These are phyloP conservation scores for human (Homo sapiens) DNA, from an alignment of 2,113 vertebrate species.

Conservation along the genomic window DNA sequence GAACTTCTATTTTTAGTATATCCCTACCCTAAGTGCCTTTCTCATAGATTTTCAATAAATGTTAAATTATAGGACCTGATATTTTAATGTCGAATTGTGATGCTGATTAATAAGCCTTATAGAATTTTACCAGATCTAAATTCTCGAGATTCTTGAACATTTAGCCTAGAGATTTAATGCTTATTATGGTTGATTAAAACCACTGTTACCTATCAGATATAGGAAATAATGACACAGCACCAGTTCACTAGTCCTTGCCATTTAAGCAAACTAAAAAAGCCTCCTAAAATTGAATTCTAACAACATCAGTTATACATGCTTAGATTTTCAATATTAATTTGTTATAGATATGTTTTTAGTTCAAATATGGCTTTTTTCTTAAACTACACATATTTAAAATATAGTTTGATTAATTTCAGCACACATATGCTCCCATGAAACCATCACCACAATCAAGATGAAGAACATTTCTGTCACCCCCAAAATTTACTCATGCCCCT, in stretches of 20 bases:
- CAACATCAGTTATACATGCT: not conserved
- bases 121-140: not conserved
- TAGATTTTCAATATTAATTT: conserved; percentile 5
- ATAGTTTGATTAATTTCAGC: not conserved
- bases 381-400: not conserved
- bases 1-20: not conserved
- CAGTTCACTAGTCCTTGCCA: not conserved
- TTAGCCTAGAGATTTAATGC: not conserved
- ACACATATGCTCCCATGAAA: not conserved
- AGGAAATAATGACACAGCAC: not conserved
- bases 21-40: not conserved
- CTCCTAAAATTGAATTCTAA: not conserved
- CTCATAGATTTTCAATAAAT: not conserved
- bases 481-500: too few relatives aligned
- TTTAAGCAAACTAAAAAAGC: not conserved
- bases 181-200: conserved; percentile 3
- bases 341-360: not conserved
- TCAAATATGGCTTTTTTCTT: not conserved
- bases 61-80: not conserved
- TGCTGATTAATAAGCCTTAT: not conserved
- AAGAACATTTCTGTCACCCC: too few relatives aligned
- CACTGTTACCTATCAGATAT: not conserved
- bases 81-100: conserved; percentile 30
- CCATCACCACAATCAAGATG: not conserved
- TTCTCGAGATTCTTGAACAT: not conserved